These are phyloP conservation scores for Drosophila burlai DNA, from an alignment of 1,140 invertebrate genomes.

Conservation along the genomic window DNA sequence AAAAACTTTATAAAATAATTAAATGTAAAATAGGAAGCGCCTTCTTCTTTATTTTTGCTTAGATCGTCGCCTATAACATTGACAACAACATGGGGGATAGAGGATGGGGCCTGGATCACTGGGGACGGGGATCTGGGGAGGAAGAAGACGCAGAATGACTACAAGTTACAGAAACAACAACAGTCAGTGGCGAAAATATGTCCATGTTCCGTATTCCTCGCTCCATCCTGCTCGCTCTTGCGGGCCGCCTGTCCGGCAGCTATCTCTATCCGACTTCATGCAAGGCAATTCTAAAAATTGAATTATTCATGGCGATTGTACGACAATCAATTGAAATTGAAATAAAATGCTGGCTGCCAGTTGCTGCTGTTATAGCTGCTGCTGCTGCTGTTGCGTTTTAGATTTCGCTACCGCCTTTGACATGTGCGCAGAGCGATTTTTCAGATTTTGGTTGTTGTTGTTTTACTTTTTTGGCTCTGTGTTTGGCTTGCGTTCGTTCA, in stretches of 20 bases:
- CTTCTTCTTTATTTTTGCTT: slow-evolving; percentile 30
- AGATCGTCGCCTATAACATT: slow-evolving; percentile 31
- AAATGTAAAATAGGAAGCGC: slow-evolving; percentile 38
- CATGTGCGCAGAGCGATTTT: slow-evolving; percentile 79
- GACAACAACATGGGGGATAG: slow-evolving; percentile 27
- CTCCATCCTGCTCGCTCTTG: slow-evolving; percentile 23
- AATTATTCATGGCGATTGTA: slow-evolving; percentile 83
- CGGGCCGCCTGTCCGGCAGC: slow-evolving; percentile 15
- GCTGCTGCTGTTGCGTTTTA: slow-evolving; percentile 34
- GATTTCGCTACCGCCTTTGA: slow-evolving; percentile 73
- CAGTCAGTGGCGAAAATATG: slow-evolving; percentile 53
- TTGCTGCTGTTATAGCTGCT: slow-evolving; percentile 37
- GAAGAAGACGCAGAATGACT: slow-evolving; percentile 28
- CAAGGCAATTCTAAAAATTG: slow-evolving; percentile 79
- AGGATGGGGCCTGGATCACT: neutral
- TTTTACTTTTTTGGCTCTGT: slow-evolving; percentile 21
- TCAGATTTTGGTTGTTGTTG: slow-evolving; percentile 35
- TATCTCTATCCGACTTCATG: slow-evolving; percentile 57
- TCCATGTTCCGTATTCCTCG: slow-evolving; percentile 58
- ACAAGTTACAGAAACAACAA: slow-evolving; percentile 23
- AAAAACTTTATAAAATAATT: slow-evolving; percentile 8
- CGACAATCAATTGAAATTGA: slow-evolving; percentile 83
- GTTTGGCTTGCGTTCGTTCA: slow-evolving; percentile 64
- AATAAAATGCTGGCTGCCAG: slow-evolving; percentile 80
- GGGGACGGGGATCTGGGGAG: neutral